These are phyloP conservation scores for Lagopus leucura DNA, from an alignment of 2,113 vertebrate species.

Conservation along the genomic window DNA sequence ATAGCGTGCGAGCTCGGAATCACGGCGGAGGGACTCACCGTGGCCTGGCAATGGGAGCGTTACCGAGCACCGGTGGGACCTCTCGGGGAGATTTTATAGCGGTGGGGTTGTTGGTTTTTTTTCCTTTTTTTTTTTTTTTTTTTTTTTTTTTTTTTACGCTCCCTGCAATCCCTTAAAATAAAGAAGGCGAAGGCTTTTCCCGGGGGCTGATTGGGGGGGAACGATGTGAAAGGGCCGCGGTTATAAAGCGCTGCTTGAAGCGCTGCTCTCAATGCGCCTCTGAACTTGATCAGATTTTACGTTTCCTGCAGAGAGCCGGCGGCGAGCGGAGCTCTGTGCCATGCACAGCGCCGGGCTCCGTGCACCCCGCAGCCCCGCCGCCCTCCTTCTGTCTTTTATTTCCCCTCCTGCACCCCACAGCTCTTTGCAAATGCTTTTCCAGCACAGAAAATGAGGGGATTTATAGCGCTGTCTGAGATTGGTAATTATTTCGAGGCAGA, in stretches of 20 bases:
- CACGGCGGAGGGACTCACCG: slow-evolving; percentile 84
- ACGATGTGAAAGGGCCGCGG: slow-evolving; percentile 86
- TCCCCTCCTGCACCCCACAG: slow-evolving; percentile 79
- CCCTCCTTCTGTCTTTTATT: slow-evolving; percentile 87
- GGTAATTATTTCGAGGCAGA: slow-evolving; percentile 73
- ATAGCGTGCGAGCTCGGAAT: background rate
- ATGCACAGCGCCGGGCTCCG: slow-evolving; percentile 82
- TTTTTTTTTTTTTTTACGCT: too few relatives aligned
- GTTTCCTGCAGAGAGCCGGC: slow-evolving; percentile 94
- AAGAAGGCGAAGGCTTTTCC: slow-evolving; percentile 86
- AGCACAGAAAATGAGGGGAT: slow-evolving; percentile 72
- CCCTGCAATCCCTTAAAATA: slow-evolving; percentile 81
- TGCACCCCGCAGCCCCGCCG: slow-evolving; percentile 87
- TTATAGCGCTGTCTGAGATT: slow-evolving; percentile 74
- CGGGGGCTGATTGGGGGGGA: slow-evolving; percentile 79
- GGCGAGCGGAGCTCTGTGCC: slow-evolving; percentile 85
- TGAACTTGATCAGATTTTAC: slow-evolving; percentile 98
- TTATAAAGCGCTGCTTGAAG: slow-evolving; percentile 94
- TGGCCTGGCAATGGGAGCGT: slow-evolving; percentile 78
- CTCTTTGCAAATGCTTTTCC: slow-evolving; percentile 79
- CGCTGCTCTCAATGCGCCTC: slow-evolving; percentile 86
- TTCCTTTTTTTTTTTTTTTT: background rate
- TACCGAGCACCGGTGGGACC: slow-evolving; percentile 73
- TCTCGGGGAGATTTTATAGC: slow-evolving; percentile 78
- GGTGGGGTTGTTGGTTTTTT: slow-evolving; percentile 60